Conservation (phyloP, 2,797 vertebrate genomes). For the Crotalus adamanteus region DNA sequence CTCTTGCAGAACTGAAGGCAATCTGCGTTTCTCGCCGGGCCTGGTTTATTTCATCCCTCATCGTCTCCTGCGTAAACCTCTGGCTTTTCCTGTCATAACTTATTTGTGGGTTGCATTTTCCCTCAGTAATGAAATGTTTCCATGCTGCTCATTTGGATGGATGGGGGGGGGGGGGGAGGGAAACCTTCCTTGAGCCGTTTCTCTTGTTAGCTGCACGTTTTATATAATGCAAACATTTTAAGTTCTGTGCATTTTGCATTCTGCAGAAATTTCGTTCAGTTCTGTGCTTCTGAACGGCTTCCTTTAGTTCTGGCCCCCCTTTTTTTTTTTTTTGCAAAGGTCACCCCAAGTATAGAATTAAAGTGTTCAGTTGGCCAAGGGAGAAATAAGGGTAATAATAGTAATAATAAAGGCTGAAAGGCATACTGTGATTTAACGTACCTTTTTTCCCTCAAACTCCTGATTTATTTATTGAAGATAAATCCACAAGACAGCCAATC, state of each 20-base stretch:
- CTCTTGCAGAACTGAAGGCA: background rate
- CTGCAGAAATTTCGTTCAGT: too few species aligned
- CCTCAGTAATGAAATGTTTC: background rate
- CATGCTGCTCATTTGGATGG: rapidly evolving
- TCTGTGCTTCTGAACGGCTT: background rate
- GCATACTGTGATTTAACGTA: background rate
- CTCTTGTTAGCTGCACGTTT: background rate
- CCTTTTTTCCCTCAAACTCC: background rate
- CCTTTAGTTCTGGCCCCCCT: background rate
- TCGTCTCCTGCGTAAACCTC: background rate
- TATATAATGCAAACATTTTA: too few species aligned
- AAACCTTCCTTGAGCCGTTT: background rate
- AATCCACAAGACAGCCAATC: background rate
- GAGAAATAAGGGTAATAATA: too few species aligned
- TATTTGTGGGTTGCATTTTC: background rate
- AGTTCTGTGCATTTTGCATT: background rate
- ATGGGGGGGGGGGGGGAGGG: too few species aligned
- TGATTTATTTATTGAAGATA: background rate
- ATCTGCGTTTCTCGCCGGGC: background rate
- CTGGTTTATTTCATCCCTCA: background rate
- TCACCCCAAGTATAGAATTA: background rate
- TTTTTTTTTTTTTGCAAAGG: background rate
- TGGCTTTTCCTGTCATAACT: background rate
- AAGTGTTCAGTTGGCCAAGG: background rate
- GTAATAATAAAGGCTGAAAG: background rate